Evolutionary conservation across 1,140 invertebrate genomes (phyloP), one percentile per base, ranked within the genome.

Genomic region (Polypedilum pembai): DNA sequence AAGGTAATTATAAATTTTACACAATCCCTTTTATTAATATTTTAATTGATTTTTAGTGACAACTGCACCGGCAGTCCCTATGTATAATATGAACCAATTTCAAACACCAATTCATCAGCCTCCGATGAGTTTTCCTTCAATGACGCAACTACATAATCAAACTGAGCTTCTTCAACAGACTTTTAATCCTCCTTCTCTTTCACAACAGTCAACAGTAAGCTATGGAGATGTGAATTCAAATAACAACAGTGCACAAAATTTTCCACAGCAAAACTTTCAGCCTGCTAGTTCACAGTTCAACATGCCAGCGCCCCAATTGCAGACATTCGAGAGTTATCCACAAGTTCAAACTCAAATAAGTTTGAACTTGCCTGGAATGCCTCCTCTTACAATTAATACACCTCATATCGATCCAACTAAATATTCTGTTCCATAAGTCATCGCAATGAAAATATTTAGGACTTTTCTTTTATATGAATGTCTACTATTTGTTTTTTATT

Each of bases 331-430:
- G 10, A 69, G 65, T 69, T 69, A 69, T 69, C 65, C 65, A 69
- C 65, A 69, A 69, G 65, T 69, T 69, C 65, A 69, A 69, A 69
- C 65, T 69, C 65, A 69, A 69, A 69, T 69, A 69, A 69, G 18
- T 69, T 5, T 69, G 1, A 56, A 56, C 41, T 81, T 92, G 75
- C 91, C 90, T 20, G 91, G 91, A 15, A 91, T 92, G 90, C 91
- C 91, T 20, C 89, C 91, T 5, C 90, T 92, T 75, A 92, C 90
- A n/a, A 90, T 92, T 1, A 91, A 89, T 79, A 88, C 90, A 18
- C 88, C 89, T 41, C 17, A 7, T 8, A 69, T 69, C 8, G 65
- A 69, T 69, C 65, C 17, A 20, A 20, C 65, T 3, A 69, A 69
- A 20, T 69, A 69, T 69, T 10, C 65, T 5, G 17, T 69, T 10